phyloP scores from a whole-genome alignment of 2,797 vertebrate species.

The Saxicola maurus region DNA sequence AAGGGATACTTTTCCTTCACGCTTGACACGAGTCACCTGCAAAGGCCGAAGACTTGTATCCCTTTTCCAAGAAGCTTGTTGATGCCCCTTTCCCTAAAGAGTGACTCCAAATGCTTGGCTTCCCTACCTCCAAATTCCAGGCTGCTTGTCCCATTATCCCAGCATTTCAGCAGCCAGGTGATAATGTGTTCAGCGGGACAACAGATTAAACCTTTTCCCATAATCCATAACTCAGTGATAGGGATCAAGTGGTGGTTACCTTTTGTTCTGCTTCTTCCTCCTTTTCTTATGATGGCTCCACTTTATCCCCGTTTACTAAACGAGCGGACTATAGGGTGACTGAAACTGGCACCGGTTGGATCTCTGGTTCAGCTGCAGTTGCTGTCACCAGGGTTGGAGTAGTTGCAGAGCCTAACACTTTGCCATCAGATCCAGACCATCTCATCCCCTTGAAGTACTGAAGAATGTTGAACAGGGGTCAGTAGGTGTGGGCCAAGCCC shows the following conservation, averaged over 20 bases:
- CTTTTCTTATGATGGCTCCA: background rate
- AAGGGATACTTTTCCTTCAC: background rate
- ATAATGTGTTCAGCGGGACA: background rate
- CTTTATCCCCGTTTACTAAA: background rate
- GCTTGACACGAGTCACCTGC: background rate
- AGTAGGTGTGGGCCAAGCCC: background rate
- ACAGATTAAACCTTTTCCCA: background rate
- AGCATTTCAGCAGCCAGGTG: background rate
- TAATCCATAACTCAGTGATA: background rate
- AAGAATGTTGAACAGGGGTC: background rate
- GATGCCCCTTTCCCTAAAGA: background rate
- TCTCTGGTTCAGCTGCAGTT: background rate
- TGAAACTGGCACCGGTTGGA: background rate
- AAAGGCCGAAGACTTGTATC: background rate
- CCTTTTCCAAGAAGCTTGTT: background rate
- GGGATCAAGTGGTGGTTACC: background rate
- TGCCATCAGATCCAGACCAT: background rate
- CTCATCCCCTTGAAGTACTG: background rate
- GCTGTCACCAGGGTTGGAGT: background rate
- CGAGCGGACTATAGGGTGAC: rapidly evolving
- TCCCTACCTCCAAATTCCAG: background rate
- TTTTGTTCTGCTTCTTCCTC: background rate
- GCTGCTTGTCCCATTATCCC: background rate
- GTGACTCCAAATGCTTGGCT: background rate
- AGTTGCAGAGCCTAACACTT: background rate